Percentiles rank a stretch among this genome's conserved stretches.
Conservation (phyloP, 2,113 vertebrate species). For the Thalassarche chlororhynchos region DNA sequence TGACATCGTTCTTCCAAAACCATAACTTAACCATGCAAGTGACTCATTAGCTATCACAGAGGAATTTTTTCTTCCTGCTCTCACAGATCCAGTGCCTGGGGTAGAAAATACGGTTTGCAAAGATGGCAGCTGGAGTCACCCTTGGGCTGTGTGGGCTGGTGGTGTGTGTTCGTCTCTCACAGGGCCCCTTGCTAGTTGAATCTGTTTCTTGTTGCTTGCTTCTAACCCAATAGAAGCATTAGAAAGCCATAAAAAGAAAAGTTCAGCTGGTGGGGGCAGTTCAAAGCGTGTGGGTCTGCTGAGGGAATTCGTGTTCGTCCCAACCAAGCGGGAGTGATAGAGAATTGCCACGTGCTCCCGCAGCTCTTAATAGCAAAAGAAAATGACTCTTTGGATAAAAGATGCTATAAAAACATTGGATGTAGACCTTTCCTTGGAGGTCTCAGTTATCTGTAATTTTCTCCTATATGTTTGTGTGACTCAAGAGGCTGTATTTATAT, state of each 20-base stretch:
- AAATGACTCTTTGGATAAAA: background rate
- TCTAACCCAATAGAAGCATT: background rate
- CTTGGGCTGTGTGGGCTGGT: background rate
- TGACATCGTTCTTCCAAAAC: background rate
- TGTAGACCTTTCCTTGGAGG: background rate
- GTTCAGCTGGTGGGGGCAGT: background rate
- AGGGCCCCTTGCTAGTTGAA: background rate
- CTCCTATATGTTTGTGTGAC: background rate
- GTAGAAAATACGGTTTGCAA: background rate
- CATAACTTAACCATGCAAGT: background rate
- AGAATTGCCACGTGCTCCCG: accelerated
- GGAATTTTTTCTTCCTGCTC: background rate
- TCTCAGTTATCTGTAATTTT: background rate
- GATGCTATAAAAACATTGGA: background rate
- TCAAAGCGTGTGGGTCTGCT: background rate
- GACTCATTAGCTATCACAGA: background rate
- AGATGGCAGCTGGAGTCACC: background rate
- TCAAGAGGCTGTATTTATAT: background rate
- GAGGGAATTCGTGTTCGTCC: background rate
- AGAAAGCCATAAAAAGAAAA: background rate
- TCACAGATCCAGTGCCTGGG: background rate
- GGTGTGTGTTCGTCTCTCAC: background rate
- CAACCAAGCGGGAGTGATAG: background rate
- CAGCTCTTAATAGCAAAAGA: background rate
- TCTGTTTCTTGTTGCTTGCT: background rate